A percentile compares a stretch with the other conserved stretches of the same genome.
phyloP scores from a whole-genome alignment of 92 coral and sea anemone species.

The Blastomussa wellsi region DNA sequence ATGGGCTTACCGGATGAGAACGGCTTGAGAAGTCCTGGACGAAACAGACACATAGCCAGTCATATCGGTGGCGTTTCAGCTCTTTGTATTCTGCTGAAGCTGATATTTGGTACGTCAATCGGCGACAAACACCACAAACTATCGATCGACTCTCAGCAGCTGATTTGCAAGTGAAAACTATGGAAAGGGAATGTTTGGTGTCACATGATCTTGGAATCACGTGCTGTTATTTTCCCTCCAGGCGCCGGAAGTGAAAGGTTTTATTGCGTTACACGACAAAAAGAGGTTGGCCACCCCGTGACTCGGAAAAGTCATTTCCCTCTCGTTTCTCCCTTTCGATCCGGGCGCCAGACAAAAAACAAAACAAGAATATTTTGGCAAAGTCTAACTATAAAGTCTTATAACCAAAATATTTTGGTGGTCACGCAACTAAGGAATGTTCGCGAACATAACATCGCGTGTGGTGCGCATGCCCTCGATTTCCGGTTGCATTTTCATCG shows the following conservation, averaged over 20 bases:
- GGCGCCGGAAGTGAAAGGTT: neutral
- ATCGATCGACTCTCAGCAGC: neutral
- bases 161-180: slow-evolving; percentile 2
- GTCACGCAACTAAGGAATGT: slow-evolving; percentile 14
- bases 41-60: slow-evolving; percentile 36
- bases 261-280: neutral
- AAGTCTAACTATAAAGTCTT: too few relatives aligned
- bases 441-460: neutral
- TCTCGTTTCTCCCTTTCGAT: too few relatives aligned
- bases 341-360: too few relatives aligned
- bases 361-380: too few relatives aligned
- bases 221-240: neutral
- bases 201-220: slow-evolving; percentile 8
- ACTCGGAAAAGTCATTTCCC: too few relatives aligned
- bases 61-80: slow-evolving; percentile 12
- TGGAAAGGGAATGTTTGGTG: neutral
- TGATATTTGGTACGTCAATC: neutral
- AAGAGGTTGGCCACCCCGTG: too few relatives aligned
- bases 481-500: neutral
- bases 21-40: slow-evolving; percentile 34
- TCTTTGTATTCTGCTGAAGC: slow-evolving; percentile 40
- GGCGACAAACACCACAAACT: neutral
- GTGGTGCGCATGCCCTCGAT: neutral
- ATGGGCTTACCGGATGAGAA: slow-evolving; percentile 20
- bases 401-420: neutral